Evolutionary conservation across 2,888 invertebrate species (phyloP).

Genomic region (Gasteruption jaculator): DNA sequence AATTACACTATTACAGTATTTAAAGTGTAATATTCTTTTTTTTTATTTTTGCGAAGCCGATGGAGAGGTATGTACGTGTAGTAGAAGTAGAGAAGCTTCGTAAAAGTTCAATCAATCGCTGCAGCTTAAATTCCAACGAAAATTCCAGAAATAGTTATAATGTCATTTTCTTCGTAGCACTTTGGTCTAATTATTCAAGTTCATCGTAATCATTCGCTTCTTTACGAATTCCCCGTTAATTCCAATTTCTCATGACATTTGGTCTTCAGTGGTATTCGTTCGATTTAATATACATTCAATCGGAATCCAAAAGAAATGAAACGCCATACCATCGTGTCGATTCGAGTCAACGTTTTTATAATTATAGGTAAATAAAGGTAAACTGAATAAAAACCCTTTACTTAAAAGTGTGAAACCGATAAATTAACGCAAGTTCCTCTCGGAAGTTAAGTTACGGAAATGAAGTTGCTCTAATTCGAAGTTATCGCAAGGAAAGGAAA

Average conservation of each 20-base stretch:
- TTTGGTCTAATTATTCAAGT: conserved; percentile 2
- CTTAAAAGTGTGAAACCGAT: too few species aligned
- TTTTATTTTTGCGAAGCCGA: conserved; percentile 29
- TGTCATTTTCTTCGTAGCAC: neutral
- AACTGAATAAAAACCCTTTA: neutral
- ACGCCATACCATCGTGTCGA: conserved; percentile 10
- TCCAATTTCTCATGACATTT: conserved; percentile 12
- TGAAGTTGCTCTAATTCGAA: too few species aligned
- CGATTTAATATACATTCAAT: too few species aligned
- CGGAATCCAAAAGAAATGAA: conserved; percentile 9
- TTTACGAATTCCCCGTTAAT: conserved; percentile 12
- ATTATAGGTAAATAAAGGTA: conserved; percentile 2
- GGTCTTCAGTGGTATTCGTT: too few species aligned
- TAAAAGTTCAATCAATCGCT: too few species aligned
- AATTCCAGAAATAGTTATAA: neutral
- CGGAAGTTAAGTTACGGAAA: too few species aligned
- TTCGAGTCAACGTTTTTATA: conserved; percentile 7
- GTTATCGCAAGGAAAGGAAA: neutral
- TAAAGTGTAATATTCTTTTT: conserved; percentile 30
- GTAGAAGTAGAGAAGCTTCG: too few species aligned
- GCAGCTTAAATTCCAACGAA: too few species aligned
- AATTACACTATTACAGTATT: conserved; percentile 33
- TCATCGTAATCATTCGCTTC: conserved; percentile 15
- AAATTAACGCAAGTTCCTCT: too few species aligned
- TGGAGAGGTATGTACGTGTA: conserved; percentile 26